phyloP scores from a whole-genome alignment of 2,888 invertebrate genomes.

The Rhaphigaster nebulosa region DNA sequence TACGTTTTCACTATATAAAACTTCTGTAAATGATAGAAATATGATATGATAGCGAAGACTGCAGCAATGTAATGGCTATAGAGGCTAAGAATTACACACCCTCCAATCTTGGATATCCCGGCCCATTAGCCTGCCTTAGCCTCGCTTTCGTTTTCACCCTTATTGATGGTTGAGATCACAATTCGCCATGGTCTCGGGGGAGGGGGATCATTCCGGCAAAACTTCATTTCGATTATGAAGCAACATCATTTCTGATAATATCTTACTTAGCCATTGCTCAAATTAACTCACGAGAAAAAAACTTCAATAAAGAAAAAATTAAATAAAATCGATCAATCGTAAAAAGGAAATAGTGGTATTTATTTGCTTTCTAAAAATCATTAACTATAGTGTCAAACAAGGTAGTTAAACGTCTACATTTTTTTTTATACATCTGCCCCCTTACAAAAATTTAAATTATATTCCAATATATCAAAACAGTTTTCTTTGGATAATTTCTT shows the following conservation, averaged over 20 bases:
- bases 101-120: neutral
- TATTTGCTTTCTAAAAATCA: neutral
- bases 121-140: neutral
- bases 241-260: slow-evolving; percentile 1
- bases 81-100: neutral
- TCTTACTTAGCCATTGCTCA: neutral
- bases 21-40: too few species aligned
- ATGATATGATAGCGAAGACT: neutral
- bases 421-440: neutral
- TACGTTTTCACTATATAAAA: too few species aligned
- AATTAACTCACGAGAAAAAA: neutral
- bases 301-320: neutral
- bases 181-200: neutral
- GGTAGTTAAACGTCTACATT: neutral
- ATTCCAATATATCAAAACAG: neutral
- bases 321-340: neutral
- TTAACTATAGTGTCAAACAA: neutral
- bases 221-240: neutral
- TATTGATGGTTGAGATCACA: slow-evolving; percentile 24
- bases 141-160: slow-evolving; percentile 19
- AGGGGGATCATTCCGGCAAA: neutral
- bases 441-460: neutral
- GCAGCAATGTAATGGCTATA: neutral
- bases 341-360: neutral
- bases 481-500: too few species aligned